Evolutionary conservation across 2,888 invertebrate genomes (phyloP).

Genomic region (Microplitis deprimator): DNA sequence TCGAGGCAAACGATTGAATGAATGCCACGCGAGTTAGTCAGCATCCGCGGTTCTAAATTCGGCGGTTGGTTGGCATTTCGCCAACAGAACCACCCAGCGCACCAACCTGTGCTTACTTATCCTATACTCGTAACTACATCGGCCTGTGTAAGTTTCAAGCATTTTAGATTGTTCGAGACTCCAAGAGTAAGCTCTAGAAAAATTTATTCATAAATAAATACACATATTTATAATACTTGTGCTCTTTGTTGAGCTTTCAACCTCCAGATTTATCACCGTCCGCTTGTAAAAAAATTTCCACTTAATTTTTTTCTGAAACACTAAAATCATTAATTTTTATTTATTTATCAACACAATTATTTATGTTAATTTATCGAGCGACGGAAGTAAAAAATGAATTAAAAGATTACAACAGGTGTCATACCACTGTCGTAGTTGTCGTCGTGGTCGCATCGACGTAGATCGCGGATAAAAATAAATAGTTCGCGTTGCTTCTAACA

Average conservation of each 20-base stretch:
- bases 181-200: not conserved
- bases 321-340: too few species aligned
- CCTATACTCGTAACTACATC: constrained; percentile 1
- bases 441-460: constrained; percentile 59
- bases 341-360: not conserved
- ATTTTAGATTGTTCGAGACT: constrained; percentile 5
- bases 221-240: not conserved
- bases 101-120: constrained; percentile 63
- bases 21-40: constrained; percentile 71
- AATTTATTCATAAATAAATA: not conserved
- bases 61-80: constrained; percentile 65
- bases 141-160: not conserved
- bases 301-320: too few species aligned
- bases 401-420: constrained; percentile 64
- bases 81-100: constrained; percentile 70
- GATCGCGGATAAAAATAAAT: constrained; percentile 54
- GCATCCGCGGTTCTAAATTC: constrained; percentile 70
- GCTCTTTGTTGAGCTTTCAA: too few species aligned
- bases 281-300: too few species aligned
- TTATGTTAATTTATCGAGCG: constrained; percentile 3
- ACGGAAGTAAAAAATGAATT: constrained; percentile 26
- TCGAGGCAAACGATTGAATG: constrained; percentile 64
- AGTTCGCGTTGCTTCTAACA: constrained; percentile 28
- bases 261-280: too few species aligned
- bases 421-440: constrained; percentile 55